Base-by-base conservation (phyloP, 2,797 vertebrate genomes). In the Neosalanx taihuensis region DNA sequence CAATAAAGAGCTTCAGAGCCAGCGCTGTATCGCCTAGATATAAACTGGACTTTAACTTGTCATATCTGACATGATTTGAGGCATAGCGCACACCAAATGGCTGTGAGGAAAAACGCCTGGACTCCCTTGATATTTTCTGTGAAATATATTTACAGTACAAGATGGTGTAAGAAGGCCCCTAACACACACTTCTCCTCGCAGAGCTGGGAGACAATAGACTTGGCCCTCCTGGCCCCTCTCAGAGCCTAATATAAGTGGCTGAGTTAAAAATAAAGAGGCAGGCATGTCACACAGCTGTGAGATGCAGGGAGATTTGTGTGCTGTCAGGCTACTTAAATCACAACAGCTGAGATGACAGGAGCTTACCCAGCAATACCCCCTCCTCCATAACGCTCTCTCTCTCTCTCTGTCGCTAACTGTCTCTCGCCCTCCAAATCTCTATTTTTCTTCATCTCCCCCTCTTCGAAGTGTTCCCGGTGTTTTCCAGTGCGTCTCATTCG, bases 261-360 rank as follows among this genome's bases (percentile, higher is more conserved):
- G 70, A 86, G 90, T 90, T 93, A 93, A 94, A 95, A 95, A 95
- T 91, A 94, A 89, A 87, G 82, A 72, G 76, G 83, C 83, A 89
- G 89, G 91, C 84, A 92, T 90, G 89, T 83, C 62, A 80, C 91
- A 92, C 94, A 96, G 94, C 92, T 95, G 94, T 92, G 89, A 86
- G 91, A 91, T 84, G 81, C 85, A 87, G 85, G 69, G 80, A 89
- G 91, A 90, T 92, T 85, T 81, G 5, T 89, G 82, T 89, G 91
- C 87, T 91, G 88, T 90, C 92, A 90, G 92, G 85, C 89, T 69
- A 57, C 81, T 85, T 90, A 90, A 92, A 95, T 91, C 91, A 75
- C 90, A 92, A 93, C 94, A 97, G 95, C 94, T 95, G 94, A 95
- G 89, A 92, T 89, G 92, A 92, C 91, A 88, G 76, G 86, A 72